Evolutionary conservation across 2,797 vertebrate species (phyloP).

Genomic region (Helarctos malayanus): DNA sequence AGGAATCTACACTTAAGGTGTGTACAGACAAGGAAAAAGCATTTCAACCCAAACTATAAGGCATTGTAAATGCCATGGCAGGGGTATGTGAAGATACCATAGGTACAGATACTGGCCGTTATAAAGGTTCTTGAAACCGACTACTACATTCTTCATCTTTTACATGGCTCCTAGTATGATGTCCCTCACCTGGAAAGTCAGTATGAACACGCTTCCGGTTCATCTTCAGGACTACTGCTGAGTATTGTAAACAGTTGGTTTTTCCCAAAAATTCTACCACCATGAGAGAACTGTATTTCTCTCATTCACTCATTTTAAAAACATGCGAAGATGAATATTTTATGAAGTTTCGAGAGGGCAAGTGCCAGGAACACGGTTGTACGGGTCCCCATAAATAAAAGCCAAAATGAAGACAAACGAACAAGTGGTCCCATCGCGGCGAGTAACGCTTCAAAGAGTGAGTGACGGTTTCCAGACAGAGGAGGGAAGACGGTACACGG

Average conservation of each 20-base stretch:
- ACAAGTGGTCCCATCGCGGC: neutral
- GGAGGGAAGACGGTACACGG: neutral
- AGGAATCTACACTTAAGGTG: constrained; percentile 20
- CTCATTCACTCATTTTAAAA: constrained; percentile 19
- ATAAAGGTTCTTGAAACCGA: neutral
- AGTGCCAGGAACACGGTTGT: neutral
- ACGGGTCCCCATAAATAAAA: neutral
- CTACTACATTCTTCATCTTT: neutral
- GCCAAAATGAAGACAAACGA: constrained; percentile 1
- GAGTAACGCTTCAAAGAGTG: neutral
- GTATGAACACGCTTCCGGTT: neutral
- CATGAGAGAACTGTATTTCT: neutral
- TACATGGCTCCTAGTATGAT: neutral
- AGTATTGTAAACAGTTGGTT: neutral
- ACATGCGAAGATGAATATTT: neutral
- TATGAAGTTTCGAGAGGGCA: constrained; percentile 23
- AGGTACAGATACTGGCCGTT: neutral
- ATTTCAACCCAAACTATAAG: neutral
- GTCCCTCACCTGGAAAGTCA: neutral
- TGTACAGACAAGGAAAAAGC: neutral
- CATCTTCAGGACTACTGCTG: neutral
- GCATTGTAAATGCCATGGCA: neutral
- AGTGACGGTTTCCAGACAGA: neutral
- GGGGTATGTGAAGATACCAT: neutral
- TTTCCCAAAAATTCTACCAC: neutral